phyloP scores from a whole-genome alignment of 2,113 vertebrate genomes.

The Dunckerocampus dactyliophorus region DNA sequence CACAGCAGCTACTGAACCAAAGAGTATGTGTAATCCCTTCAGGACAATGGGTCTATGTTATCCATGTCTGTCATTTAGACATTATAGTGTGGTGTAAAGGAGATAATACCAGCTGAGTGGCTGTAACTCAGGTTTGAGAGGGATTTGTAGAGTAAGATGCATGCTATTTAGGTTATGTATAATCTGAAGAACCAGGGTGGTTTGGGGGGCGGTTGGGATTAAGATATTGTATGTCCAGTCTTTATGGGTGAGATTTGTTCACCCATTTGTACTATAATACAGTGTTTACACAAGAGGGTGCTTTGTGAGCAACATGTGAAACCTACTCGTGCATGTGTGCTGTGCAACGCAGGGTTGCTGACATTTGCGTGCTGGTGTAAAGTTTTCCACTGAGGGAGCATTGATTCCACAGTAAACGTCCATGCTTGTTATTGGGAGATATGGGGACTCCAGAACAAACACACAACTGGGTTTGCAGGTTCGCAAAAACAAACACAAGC shows the following conservation, averaged over 20 bases:
- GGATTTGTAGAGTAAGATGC: slow-evolving; percentile 31
- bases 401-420: slow-evolving; percentile 22
- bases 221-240: slow-evolving; percentile 25
- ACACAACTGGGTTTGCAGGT: slow-evolving; percentile 24
- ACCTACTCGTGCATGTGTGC: not conserved
- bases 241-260: not conserved
- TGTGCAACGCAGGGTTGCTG: not conserved
- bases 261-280: not conserved
- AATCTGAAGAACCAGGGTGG: slow-evolving; percentile 32
- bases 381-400: not conserved
- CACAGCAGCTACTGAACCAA: slow-evolving; percentile 18
- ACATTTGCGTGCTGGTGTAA: too few species aligned
- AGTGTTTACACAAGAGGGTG: slow-evolving; percentile 5
- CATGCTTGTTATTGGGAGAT: slow-evolving; percentile 25
- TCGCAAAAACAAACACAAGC: slow-evolving; percentile 40
- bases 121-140: slow-evolving; percentile 42
- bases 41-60: slow-evolving; percentile 40
- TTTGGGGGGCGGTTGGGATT: slow-evolving; percentile 39
- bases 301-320: not conserved
- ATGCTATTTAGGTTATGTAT: slow-evolving; percentile 52
- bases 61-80: slow-evolving; percentile 42
- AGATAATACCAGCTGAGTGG: slow-evolving; percentile 52
- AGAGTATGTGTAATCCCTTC: slow-evolving; percentile 45
- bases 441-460: slow-evolving; percentile 32
- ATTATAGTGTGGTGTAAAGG: slow-evolving; percentile 34